Base-by-base conservation (phyloP, 2,113 vertebrate genomes). In the Patagioenas fasciata region DNA sequence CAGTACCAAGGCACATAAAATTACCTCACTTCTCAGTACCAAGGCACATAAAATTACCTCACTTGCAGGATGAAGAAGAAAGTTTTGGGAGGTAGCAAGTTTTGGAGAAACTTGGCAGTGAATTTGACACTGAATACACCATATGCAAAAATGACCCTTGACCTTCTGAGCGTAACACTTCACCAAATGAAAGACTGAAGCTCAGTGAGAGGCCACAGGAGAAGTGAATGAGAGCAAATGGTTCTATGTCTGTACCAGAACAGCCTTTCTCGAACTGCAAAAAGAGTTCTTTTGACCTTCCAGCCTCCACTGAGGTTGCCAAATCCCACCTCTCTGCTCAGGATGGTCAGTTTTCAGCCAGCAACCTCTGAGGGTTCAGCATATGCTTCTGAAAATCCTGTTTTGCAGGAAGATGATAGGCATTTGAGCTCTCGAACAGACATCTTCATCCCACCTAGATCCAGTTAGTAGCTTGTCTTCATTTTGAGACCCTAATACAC, bases 381-480 rank as follows among this genome's bases (percentile, higher is more conserved):
- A 74, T 6, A 25, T 2, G 5, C 20, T 88, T 71, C 18, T 31
- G 3, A 91, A 74, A n/a, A 47, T 15, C 8, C 23, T 75, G 29
- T 75, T 91, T 19, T 48, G 24, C 89, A 84, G 15, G 44, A 80
- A 60, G 11, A 79, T 17, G 9, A 65, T 6, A 57, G 7, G 18
- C 25, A 85, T 19, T 66, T 62, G 21, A 89, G 13, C 28, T 79
- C 17, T 47, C 65, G 73, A 40, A 57, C 4, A 77, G 11, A 34
- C n/a, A 6, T 12, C 31, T 79, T 51, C 48, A 79, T 58, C 44
- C 12, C 58, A 57, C 4, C 34, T 44, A 10, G 28, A 65, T 18
- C 1, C 1, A 81, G 10, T 34, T 24, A 1, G 1, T 10, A 42
- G 23, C 4, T 23, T 4, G 0, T 34, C 42, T 67, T 66, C 15